These are phyloP conservation scores for Dryas iulia DNA, from an alignment of 1,140 invertebrate genomes.

Conservation along the genomic window DNA sequence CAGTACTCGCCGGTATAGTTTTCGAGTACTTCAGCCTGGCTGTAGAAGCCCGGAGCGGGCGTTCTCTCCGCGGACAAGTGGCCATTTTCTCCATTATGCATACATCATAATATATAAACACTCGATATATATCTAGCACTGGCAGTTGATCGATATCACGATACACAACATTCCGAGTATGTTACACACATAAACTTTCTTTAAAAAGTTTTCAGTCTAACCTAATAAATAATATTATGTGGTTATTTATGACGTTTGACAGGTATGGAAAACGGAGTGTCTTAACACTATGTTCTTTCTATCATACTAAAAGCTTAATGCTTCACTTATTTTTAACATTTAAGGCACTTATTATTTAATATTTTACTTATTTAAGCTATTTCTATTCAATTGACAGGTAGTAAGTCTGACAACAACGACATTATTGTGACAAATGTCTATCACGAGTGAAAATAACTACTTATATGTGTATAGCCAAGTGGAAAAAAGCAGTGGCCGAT, in stretches of 20 bases:
- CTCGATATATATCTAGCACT: not conserved
- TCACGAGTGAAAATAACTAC: conserved; percentile 29
- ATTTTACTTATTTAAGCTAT: not conserved
- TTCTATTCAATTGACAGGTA: not conserved
- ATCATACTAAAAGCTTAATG: too few relatives aligned
- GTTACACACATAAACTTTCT: conserved; percentile 39
- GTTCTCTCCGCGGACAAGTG: conserved; percentile 59
- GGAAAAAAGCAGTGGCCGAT: conserved; percentile 28
- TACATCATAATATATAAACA: conserved; percentile 7
- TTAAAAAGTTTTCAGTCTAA: conserved; percentile 37
- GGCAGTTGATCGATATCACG: not conserved
- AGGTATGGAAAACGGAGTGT: too few relatives aligned
- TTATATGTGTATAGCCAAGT: conserved; percentile 19
- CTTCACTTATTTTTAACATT: too few relatives aligned
- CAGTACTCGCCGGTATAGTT: conserved; percentile 58
- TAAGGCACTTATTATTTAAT: not conserved
- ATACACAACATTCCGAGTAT: conserved; percentile 16
- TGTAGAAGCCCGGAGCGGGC: conserved; percentile 51
- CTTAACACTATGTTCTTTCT: too few relatives aligned
- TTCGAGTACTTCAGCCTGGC: conserved; percentile 67
- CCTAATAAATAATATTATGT: conserved; percentile 5
- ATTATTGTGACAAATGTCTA: conserved; percentile 15
- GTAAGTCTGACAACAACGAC: not conserved
- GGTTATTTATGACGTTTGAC: conserved; percentile 4
- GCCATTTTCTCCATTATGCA: conserved; percentile 44